phyloP scores from a whole-genome alignment of 2,888 invertebrate species.

The Adelognathus sp. region DNA sequence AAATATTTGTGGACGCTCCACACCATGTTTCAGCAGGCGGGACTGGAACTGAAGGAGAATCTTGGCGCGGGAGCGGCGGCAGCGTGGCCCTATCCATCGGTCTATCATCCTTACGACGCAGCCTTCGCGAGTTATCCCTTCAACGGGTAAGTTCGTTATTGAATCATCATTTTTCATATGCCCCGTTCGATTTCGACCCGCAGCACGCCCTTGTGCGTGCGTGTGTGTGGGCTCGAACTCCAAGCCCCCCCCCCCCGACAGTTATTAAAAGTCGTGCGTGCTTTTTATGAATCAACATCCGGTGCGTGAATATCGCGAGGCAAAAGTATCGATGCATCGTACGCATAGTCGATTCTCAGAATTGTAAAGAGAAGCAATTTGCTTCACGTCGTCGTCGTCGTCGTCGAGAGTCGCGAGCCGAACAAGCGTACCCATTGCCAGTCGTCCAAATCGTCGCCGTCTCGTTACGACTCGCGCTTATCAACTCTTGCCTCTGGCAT shows the following conservation, averaged over 20 bases:
- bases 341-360: not conserved
- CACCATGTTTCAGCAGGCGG: constrained; percentile 86
- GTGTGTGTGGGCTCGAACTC: not conserved
- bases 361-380: not conserved
- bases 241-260: not conserved
- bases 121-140: constrained; percentile 97
- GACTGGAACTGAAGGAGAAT: constrained; percentile 94
- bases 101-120: constrained; percentile 96
- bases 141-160: constrained; percentile 90
- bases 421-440: constrained; percentile 19
- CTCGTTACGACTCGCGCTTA: constrained; percentile 47
- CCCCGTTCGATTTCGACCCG: not conserved
- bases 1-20: not conserved
- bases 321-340: constrained; percentile 21
- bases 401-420: constrained; percentile 34
- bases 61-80: constrained; percentile 90
- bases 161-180: constrained; percentile 1
- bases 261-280: constrained; percentile 41
- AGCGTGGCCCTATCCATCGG: constrained; percentile 94
- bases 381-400: not conserved
- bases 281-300: constrained; percentile 47
- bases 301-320: constrained; percentile 2
- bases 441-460: constrained; percentile 44
- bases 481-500: constrained; percentile 36
- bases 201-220: too few species aligned